These are phyloP conservation scores for Ischnus inquisitorius DNA, from an alignment of 2,888 invertebrate species.

Conservation along the genomic window DNA sequence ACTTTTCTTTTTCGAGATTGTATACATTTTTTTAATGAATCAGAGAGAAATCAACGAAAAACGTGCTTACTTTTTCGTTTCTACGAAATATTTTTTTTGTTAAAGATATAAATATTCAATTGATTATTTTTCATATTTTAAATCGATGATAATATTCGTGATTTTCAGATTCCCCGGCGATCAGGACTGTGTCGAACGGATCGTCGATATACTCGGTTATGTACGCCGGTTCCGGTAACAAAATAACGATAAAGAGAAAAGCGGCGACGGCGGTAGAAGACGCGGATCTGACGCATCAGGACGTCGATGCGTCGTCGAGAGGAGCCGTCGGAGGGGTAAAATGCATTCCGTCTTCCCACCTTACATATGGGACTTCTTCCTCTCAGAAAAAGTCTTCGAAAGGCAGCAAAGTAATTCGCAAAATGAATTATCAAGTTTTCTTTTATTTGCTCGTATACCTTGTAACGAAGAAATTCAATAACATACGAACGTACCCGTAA, in stretches of 20 bases:
- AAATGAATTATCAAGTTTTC: conserved; percentile 52
- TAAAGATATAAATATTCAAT: not conserved
- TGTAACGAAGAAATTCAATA: conserved; percentile 38
- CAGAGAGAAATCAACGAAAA: no score
- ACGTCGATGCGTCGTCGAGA: conserved; percentile 85
- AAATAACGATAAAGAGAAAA: conserved; percentile 94
- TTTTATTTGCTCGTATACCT: conserved; percentile 38
- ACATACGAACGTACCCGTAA: conserved; percentile 63
- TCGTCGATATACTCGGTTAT: conserved; percentile 91
- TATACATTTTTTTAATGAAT: not conserved
- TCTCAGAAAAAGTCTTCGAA: conserved; percentile 83
- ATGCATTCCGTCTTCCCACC: conserved; percentile 83
- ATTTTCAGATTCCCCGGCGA: conserved; percentile 79
- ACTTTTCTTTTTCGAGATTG: no score
- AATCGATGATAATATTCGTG: not conserved
- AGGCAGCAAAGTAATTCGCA: conserved; percentile 81
- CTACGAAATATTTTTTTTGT: not conserved
- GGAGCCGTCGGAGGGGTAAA: conserved; percentile 81
- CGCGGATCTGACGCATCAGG: conserved; percentile 85
- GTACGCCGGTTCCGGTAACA: conserved; percentile 93
- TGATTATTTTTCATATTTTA: not conserved
- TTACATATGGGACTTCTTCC: conserved; percentile 80
- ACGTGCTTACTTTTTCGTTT: conserved; percentile 8
- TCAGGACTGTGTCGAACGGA: conserved; percentile 86
- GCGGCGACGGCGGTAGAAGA: conserved; percentile 86